These are phyloP conservation scores for Halichoeres trimaculatus DNA, from an alignment of 2,113 vertebrate species.

Conservation along the genomic window DNA sequence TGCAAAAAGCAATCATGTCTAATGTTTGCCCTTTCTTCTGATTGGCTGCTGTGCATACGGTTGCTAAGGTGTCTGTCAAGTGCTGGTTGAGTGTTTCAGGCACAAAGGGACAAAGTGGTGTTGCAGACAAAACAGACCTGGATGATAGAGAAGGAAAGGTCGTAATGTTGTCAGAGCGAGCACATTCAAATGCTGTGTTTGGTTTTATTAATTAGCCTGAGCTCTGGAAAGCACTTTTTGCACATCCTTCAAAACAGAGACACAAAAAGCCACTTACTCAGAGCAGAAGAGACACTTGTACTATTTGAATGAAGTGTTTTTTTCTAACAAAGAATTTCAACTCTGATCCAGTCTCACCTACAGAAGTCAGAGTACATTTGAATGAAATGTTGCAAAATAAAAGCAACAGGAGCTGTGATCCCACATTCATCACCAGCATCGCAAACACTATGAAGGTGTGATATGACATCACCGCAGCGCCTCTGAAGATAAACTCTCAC, in stretches of 20 bases:
- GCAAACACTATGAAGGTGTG: constrained; percentile 1
- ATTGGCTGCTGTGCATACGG: constrained; percentile 33
- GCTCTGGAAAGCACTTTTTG: background rate
- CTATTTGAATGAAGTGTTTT: too few relatives aligned
- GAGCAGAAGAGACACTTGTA: too few relatives aligned
- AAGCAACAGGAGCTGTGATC: constrained; percentile 8
- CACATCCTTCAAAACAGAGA: too few relatives aligned
- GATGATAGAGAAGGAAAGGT: background rate
- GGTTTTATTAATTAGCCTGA: background rate
- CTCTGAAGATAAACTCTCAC: background rate
- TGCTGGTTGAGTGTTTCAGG: constrained; percentile 41
- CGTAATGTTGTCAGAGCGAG: background rate
- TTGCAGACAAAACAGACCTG: constrained; percentile 10
- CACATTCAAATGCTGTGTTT: background rate
- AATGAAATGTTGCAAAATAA: background rate
- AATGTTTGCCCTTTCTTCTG: constrained; percentile 30
- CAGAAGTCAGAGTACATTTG: too few relatives aligned
- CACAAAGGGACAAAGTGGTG: constrained; percentile 33
- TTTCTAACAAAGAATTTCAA: too few relatives aligned
- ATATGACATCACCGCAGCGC: constrained; percentile 10
- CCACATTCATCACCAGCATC: background rate
- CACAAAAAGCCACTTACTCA: background rate
- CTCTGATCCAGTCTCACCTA: too few relatives aligned
- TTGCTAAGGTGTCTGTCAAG: constrained; percentile 57
- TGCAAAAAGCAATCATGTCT: constrained; percentile 17